Evolutionary conservation across 2,888 invertebrate genomes (phyloP).

Genomic region (Rhimphoctona megacephalus): DNA sequence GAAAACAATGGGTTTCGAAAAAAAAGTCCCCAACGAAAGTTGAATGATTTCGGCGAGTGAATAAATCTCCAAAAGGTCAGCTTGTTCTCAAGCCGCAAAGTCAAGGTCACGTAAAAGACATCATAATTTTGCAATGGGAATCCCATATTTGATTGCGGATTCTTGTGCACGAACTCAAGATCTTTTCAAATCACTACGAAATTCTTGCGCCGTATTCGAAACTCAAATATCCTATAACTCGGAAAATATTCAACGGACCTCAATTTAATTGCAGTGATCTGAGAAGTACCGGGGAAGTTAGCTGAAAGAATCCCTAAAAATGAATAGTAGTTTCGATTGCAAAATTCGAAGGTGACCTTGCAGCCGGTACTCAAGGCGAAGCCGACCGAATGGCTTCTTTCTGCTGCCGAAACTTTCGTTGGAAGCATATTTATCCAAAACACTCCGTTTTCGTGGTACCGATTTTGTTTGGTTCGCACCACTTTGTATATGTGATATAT

Average conservation of each 20-base stretch:
- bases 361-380: neutral
- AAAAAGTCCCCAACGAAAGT: neutral
- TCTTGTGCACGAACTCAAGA: too few relatives aligned
- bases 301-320: too few relatives aligned
- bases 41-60: neutral
- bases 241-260: neutral
- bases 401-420: neutral
- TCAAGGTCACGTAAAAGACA: neutral
- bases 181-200: too few relatives aligned
- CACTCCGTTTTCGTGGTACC: neutral
- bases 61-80: neutral
- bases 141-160: neutral
- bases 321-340: too few relatives aligned
- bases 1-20: neutral
- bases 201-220: too few relatives aligned
- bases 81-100: neutral
- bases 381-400: neutral
- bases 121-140: neutral
- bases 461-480: neutral
- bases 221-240: too few relatives aligned
- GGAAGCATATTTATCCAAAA: neutral
- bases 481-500: constrained; percentile 5
- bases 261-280: neutral
- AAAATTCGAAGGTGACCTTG: neutral
- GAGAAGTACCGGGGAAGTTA: neutral